phyloP scores from a whole-genome alignment of 2,888 invertebrate species.

The Pachliopta kotzebuea region DNA sequence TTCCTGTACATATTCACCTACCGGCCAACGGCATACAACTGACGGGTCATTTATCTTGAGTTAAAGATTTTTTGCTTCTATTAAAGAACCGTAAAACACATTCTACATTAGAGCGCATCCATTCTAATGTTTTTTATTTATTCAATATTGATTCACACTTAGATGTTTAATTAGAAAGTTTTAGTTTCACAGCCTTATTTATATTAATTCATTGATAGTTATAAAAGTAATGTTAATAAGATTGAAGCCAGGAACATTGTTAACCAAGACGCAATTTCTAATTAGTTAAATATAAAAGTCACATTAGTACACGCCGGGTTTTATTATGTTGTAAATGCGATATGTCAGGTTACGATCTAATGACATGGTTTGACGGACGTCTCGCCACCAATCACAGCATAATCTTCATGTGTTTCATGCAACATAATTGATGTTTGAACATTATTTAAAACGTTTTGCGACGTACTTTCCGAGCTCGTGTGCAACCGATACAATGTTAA shows the following conservation, averaged over 20 bases:
- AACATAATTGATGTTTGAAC: conserved; percentile 11
- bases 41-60: conserved; percentile 48
- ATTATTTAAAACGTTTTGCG: conserved; percentile 7
- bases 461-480: conserved; percentile 2
- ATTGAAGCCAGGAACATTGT: too few relatives aligned
- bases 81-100: conserved; percentile 13
- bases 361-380: conserved; percentile 17
- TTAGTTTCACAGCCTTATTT: neutral
- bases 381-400: conserved; percentile 17
- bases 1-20: conserved; percentile 53
- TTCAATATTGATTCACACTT: conserved; percentile 13
- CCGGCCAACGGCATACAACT: conserved; percentile 39
- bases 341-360: conserved; percentile 15
- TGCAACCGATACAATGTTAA: neutral
- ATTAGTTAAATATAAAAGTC: neutral
- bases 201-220: too few relatives aligned
- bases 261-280: neutral
- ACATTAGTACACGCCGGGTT: neutral
- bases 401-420: conserved; percentile 5
- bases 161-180: conserved; percentile 25
- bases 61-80: conserved; percentile 36
- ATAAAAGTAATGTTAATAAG: too few relatives aligned
- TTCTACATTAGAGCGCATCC: conserved; percentile 24
- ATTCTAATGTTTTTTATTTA: conserved; percentile 15
- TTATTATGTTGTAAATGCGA: conserved; percentile 3